Base-by-base conservation (phyloP, 2,888 invertebrate genomes). In the Thera britannica region DNA sequence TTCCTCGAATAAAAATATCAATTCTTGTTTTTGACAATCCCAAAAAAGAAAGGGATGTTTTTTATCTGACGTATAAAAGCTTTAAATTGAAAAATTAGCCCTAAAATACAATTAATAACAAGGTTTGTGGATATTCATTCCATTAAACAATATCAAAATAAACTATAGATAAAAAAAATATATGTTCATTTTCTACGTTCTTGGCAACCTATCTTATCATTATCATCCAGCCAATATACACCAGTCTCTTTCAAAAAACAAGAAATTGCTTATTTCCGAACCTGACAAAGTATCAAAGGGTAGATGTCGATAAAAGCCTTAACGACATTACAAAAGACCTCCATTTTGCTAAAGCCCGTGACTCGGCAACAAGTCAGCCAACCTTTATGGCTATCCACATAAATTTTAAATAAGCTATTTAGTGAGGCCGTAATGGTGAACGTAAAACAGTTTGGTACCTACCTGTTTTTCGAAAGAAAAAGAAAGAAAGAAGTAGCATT, bases 311-410 rank as follows among this genome's bases (percentile, higher is more conserved):
- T 67, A 67, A 67, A 62, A 67, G 58, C 36, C 35, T 62, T 49
- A 67, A 67, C 62, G 58, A 62, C 52, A 35, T 55, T 55, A 67
- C 61, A 67, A 67, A 62, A 58, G 67, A 62, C 67, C 52, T 61
- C 57, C 61, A 67, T 62, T 67, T 62, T 67, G 67, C 54, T 54
- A 62, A 9, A 61, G 41, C 58, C 35, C 58, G 62, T 62, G 67
- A 62, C 61, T 61, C 62, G 54, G 67, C 67, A 67, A 62, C 67
- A 67, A 67, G 54, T 67, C 67, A 58, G 48, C 62, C 41, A 58
- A 51, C 60, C 57, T 62, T 62, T 58, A 61, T 55, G 46, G 41
- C 58, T 55, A 3, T 48, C 38, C 35, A 48, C 56, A 61, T 66
- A 58, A 58, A 62, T 62, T 58, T 44, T 48, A 60, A 65, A 60